Conservation (phyloP, 2,113 vertebrate species). For the Chloropsis cyanopogon region DNA sequence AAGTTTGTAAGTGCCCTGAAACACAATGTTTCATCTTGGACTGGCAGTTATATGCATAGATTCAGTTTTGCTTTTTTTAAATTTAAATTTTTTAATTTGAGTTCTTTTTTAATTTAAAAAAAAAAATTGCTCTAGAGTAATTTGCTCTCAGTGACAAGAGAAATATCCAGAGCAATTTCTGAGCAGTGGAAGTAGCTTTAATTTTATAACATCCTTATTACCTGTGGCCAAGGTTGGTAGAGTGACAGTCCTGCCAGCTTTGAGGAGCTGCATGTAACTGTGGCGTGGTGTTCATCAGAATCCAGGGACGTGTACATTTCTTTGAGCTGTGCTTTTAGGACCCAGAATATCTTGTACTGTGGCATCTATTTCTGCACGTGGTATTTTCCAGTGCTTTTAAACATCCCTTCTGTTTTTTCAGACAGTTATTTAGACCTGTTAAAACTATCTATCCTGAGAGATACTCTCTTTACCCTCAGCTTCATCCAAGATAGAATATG, state of each 20-base stretch:
- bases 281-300: not conserved
- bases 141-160: not conserved
- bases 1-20: not conserved
- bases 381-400: not conserved
- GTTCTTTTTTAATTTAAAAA: not conserved
- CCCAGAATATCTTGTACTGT: not conserved
- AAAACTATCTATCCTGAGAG: not conserved
- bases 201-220: not conserved
- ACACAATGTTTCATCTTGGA: not conserved
- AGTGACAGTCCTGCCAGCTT: not conserved
- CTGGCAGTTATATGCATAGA: not conserved
- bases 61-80: not conserved
- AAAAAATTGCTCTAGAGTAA: not conserved
- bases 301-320: no score
- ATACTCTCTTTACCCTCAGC: not conserved
- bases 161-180: not conserved
- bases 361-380: rapidly evolving
- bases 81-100: no score
- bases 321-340: not conserved
- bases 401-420: not conserved
- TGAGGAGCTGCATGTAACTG: not conserved
- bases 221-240: not conserved
- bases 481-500: not conserved
- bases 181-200: not conserved
- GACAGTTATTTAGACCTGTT: not conserved